Percentiles rank a stretch among this genome's conserved stretches.
These are phyloP conservation scores for Tupaia tana DNA, from an alignment of 2,113 vertebrate genomes.

Conservation along the genomic window DNA sequence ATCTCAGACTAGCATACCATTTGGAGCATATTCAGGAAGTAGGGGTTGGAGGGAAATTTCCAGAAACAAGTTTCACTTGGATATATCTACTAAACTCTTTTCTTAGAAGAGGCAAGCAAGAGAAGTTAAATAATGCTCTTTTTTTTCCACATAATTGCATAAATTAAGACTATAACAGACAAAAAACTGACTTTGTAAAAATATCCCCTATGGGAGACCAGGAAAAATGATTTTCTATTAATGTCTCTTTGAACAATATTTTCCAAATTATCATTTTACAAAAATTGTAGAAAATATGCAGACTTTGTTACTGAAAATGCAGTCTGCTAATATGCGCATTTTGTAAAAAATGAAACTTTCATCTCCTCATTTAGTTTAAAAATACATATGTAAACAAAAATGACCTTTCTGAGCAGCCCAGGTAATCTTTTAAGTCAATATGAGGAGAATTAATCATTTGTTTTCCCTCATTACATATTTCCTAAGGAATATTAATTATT, in stretches of 20 bases:
- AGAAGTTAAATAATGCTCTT: neutral
- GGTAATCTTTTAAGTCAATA: conserved; percentile 57
- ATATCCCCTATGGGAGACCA: neutral
- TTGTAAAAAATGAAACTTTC: neutral
- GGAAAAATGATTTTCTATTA: conserved; percentile 12
- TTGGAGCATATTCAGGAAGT: neutral
- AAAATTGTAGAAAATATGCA: conserved; percentile 23
- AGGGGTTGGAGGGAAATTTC: neutral
- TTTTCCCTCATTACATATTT: conserved; percentile 22
- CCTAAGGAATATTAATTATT: conserved; percentile 48
- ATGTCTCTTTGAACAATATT: neutral
- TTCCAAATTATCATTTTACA: neutral
- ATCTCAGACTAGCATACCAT: neutral
- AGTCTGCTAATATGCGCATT: neutral
- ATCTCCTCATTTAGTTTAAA: neutral
- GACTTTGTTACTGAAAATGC: conserved; percentile 8
- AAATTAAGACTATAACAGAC: neutral
- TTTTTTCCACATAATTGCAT: neutral
- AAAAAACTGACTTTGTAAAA: conserved; percentile 4
- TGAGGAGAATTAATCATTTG: neutral
- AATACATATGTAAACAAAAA: conserved; percentile 42
- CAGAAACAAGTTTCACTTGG: neutral
- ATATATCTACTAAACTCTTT: neutral
- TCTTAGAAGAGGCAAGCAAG: neutral
- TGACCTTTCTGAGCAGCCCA: neutral